phyloP scores from a whole-genome alignment of 92 coral and sea anemone species.

The Paragorgia papillata region DNA sequence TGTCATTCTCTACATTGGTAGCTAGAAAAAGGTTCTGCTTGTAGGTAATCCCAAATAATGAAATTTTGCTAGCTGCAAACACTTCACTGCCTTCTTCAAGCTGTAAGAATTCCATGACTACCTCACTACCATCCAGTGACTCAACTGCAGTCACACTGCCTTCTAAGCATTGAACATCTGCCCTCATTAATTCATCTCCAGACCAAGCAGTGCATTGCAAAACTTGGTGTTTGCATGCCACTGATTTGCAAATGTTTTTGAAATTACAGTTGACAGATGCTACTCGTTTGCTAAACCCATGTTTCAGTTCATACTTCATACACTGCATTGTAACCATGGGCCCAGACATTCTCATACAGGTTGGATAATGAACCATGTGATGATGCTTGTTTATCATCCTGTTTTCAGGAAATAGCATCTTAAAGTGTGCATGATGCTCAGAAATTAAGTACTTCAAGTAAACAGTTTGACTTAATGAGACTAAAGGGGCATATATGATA shows the following conservation, averaged over 20 bases:
- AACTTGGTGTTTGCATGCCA: constrained; percentile 9
- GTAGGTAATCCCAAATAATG: constrained; percentile 2
- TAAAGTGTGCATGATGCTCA: too few species aligned
- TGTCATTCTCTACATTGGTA: constrained; percentile 13
- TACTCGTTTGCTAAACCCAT: too few species aligned
- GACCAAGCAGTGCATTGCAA: constrained; percentile 23
- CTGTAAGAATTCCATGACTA: neutral
- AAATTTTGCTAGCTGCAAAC: neutral
- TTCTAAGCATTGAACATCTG: neutral
- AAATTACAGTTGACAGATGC: too few species aligned
- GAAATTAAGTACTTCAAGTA: neutral
- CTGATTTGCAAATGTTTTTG: constrained; percentile 29
- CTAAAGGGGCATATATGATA: neutral
- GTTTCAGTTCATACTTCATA: too few species aligned
- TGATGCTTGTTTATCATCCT: too few species aligned
- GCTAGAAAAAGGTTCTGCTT: neutral
- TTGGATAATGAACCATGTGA: constrained; percentile 26
- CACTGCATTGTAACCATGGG: constrained; percentile 14
- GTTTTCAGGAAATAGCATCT: too few species aligned
- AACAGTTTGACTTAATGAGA: neutral
- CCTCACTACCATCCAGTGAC: constrained; percentile 4
- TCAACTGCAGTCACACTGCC: constrained; percentile 3
- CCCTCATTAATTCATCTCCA: constrained; percentile 4
- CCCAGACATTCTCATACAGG: constrained; percentile 5
- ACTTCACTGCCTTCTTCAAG: neutral